Conservation (phyloP, 2,888 invertebrate species). For the Sesamia inferens region DNA sequence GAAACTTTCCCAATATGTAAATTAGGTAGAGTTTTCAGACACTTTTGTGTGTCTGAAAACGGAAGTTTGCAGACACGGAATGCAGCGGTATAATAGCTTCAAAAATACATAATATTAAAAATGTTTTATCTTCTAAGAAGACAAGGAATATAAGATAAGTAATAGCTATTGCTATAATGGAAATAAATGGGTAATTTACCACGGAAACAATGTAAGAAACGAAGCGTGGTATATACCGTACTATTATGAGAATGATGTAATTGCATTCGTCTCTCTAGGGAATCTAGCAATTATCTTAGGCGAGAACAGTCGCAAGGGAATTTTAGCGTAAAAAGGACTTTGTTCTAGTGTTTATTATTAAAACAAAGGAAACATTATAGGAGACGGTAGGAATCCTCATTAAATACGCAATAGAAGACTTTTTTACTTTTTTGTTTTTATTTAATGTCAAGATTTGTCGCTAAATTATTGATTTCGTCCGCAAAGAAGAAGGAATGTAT, state of each 20-base stretch:
- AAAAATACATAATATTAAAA: not conserved
- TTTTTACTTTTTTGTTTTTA: not conserved
- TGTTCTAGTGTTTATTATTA: constrained; percentile 7
- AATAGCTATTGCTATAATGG: not conserved
- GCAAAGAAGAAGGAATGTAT: no score
- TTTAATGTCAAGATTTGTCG: not conserved
- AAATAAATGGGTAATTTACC: constrained; percentile 21
- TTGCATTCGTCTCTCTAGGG: not conserved
- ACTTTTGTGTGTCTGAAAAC: no score
- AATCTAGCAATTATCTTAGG: constrained; percentile 25
- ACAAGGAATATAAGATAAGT: not conserved
- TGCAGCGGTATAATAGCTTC: not conserved
- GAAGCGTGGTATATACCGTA: not conserved
- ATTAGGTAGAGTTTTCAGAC: not conserved
- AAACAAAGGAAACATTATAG: constrained; percentile 3
- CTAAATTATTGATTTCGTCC: not conserved
- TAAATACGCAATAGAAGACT: not conserved
- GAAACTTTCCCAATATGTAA: no score
- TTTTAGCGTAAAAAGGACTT: constrained; percentile 27
- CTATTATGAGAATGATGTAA: constrained; percentile 11
- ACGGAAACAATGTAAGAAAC: constrained; percentile 4
- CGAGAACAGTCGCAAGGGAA: constrained; percentile 17
- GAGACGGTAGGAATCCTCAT: not conserved
- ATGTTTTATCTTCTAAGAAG: not conserved
- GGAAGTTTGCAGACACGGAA: no score